A percentile compares a stretch with the other conserved stretches of the same genome.
Evolutionary conservation across 2,113 vertebrate genomes (phyloP).

Genomic region (Prochilodus magdalenae): DNA sequence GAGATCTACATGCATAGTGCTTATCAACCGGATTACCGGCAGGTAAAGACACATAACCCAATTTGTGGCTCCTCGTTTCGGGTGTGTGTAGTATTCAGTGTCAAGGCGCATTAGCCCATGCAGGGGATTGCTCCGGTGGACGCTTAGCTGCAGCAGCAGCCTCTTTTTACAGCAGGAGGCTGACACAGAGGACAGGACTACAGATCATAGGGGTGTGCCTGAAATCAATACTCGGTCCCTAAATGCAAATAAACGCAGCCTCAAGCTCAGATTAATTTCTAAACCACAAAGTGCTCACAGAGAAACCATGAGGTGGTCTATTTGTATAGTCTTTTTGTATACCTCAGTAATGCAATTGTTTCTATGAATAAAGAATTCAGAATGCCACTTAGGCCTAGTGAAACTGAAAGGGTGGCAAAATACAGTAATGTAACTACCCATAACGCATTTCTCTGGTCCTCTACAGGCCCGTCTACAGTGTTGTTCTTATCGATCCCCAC

Average conservation of each 20-base stretch:
- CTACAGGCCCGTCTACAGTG: too few species aligned
- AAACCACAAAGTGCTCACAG: conserved; percentile 28
- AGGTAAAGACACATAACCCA: conserved; percentile 82
- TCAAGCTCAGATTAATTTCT: conserved; percentile 18
- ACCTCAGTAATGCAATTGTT: neutral
- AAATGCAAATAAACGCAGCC: conserved; percentile 29
- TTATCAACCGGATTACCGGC: conserved; percentile 84
- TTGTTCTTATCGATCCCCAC: too few species aligned
- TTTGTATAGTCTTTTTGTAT: neutral
- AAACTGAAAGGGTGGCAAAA: too few species aligned
- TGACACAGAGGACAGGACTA: conserved; percentile 1
- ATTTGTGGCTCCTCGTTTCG: conserved; percentile 80
- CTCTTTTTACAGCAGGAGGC: conserved; percentile 29
- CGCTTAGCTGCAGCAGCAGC: conserved; percentile 31
- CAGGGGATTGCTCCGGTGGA: conserved; percentile 67
- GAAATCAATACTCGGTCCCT: conserved; percentile 37
- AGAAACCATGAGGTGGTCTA: conserved; percentile 6
- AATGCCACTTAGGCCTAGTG: too few species aligned
- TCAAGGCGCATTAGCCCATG: conserved; percentile 73
- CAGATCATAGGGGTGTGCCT: conserved; percentile 32
- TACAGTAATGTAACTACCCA: too few species aligned
- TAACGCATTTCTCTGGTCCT: too few species aligned
- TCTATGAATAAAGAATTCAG: conserved; percentile 23
- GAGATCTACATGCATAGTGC: conserved; percentile 84
- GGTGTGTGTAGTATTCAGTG: conserved; percentile 79